These are phyloP conservation scores for Oxystoma pomonae DNA, from an alignment of 2,888 invertebrate species.

Conservation along the genomic window DNA sequence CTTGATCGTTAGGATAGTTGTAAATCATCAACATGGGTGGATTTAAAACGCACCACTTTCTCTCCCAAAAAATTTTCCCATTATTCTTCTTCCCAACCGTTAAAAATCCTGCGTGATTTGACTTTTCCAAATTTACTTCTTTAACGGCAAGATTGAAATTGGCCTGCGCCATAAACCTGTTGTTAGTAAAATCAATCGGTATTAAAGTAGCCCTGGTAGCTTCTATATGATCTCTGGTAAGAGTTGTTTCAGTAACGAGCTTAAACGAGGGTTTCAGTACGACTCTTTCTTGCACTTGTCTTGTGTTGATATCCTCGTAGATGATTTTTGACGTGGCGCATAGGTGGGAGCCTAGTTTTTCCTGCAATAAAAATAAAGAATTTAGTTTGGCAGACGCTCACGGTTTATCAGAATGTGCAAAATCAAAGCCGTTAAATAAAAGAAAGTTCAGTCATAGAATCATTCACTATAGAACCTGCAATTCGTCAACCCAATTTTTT, in stretches of 20 bases:
- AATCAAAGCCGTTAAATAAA: too few relatives aligned
- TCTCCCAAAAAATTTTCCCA: constrained; percentile 50
- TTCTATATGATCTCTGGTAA: constrained; percentile 24
- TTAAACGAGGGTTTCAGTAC: constrained; percentile 30
- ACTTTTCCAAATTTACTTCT: constrained; percentile 20
- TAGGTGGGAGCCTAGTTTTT: constrained; percentile 8
- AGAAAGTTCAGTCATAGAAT: too few relatives aligned
- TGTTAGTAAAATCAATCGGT: not conserved
- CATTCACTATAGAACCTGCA: too few relatives aligned
- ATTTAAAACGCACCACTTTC: constrained; percentile 53
- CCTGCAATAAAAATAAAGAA: constrained; percentile 16
- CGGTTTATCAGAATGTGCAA: too few relatives aligned
- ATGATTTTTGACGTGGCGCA: constrained; percentile 27
- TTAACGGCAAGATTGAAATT: constrained; percentile 21
- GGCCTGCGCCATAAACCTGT: constrained; percentile 15
- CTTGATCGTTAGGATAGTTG: constrained; percentile 50
- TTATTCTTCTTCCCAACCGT: constrained; percentile 47
- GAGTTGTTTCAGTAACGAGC: constrained; percentile 20
- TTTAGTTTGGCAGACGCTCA: too few relatives aligned
- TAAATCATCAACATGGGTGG: constrained; percentile 49
- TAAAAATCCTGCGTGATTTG: constrained; percentile 47
- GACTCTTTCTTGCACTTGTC: constrained; percentile 26
- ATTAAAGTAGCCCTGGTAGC: constrained; percentile 8
- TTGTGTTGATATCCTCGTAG: constrained; percentile 31
- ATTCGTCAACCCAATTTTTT: too few relatives aligned